phyloP scores from a whole-genome alignment of 2,113 vertebrate species.

The Ariopsis seemanni region DNA sequence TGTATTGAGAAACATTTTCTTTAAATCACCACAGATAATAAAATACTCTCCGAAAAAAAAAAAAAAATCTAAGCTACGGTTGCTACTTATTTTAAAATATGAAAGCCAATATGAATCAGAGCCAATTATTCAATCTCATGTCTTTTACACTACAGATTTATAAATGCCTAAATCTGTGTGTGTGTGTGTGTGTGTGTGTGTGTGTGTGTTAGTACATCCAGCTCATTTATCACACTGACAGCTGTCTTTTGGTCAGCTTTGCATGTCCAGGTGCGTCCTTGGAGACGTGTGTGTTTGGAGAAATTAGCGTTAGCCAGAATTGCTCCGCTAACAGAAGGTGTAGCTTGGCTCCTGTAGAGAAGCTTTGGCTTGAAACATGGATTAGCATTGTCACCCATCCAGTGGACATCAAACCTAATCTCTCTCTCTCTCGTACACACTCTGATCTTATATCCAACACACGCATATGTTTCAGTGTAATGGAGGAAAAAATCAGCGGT shows the following conservation, averaged over 20 bases:
- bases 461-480: neutral
- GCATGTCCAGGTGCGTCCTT: slow-evolving; percentile 43
- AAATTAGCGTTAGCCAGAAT: slow-evolving; percentile 13
- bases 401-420: slow-evolving; percentile 61
- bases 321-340: slow-evolving; percentile 27
- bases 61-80: too few species aligned
- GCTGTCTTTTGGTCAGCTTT: slow-evolving; percentile 47
- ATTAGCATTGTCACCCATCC: slow-evolving; percentile 66
- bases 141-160: neutral
- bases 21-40: too few species aligned
- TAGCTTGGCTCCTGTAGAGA: slow-evolving; percentile 21
- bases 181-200: slow-evolving; percentile 30
- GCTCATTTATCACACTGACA: slow-evolving; percentile 53
- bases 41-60: neutral
- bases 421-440: neutral
- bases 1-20: too few species aligned
- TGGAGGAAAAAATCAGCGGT: neutral
- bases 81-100: too few species aligned
- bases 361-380: slow-evolving; percentile 45
- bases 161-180: neutral
- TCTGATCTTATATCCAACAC: neutral
- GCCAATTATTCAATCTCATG: neutral
- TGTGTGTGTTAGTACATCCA: slow-evolving; percentile 40
- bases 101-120: too few species aligned
- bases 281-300: slow-evolving; percentile 11